These are phyloP conservation scores for Phymorhynchus buccinoides DNA, from an alignment of 1,140 invertebrate genomes.

Conservation along the genomic window DNA sequence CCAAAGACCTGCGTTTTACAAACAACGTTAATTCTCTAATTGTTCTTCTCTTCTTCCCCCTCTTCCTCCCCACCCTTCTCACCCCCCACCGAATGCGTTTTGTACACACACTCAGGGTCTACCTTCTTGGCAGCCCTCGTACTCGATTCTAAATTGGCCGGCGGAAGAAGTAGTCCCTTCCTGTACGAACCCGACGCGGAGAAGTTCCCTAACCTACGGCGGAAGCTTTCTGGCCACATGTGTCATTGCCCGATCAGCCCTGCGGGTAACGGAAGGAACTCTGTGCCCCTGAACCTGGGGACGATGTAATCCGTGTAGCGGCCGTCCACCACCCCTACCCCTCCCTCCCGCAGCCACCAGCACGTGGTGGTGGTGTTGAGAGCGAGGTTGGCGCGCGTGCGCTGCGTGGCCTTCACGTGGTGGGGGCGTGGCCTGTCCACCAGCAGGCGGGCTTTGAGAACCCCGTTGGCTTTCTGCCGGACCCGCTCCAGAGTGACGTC, in stretches of 20 bases:
- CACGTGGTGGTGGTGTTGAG: constrained; percentile 25
- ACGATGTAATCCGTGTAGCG: constrained; percentile 37
- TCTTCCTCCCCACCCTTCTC: neutral
- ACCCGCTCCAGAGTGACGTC: neutral
- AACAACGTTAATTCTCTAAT: neutral
- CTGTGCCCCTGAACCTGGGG: neutral
- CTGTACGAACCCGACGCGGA: neutral
- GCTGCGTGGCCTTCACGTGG: constrained; percentile 23
- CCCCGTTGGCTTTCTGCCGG: constrained; percentile 17
- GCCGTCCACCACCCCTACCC: constrained; percentile 32
- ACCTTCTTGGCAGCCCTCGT: neutral
- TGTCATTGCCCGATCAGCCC: constrained; percentile 25
- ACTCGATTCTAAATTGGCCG: neutral
- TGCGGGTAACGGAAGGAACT: constrained; percentile 9
- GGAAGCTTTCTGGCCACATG: constrained; percentile 36
- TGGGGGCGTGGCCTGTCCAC: constrained; percentile 21
- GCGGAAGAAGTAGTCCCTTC: too few relatives aligned
- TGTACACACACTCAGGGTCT: constrained; percentile 8
- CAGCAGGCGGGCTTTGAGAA: constrained; percentile 24
- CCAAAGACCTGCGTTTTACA: neutral
- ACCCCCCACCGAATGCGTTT: neutral
- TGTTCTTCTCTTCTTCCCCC: neutral
- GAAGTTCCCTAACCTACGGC: neutral
- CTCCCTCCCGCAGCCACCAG: constrained; percentile 37
- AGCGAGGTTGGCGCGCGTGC: constrained; percentile 27